These are phyloP conservation scores for Nineta flava DNA, from an alignment of 2,888 invertebrate species.

Conservation along the genomic window DNA sequence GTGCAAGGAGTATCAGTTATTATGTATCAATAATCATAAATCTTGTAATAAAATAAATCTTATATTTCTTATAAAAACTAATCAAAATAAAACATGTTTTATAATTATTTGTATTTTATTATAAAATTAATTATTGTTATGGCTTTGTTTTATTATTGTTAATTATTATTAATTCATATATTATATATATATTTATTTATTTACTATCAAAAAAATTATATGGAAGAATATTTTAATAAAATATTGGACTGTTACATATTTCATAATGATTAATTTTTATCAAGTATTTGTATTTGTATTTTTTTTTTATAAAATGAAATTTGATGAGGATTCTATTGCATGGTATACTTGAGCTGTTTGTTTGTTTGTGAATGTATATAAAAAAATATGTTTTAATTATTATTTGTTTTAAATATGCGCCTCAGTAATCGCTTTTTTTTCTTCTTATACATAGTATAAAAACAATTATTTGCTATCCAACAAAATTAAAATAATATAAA, in stretches of 20 bases:
- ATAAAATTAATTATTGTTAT: too few species aligned
- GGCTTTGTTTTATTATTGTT: too few species aligned
- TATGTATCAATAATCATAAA: background rate
- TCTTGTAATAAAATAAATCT: too few species aligned
- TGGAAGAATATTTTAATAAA: background rate
- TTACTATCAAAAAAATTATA: background rate
- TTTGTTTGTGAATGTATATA: background rate
- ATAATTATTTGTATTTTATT: too few species aligned
- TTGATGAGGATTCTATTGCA: background rate
- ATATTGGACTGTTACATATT: constrained; percentile 1
- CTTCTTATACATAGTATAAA: too few species aligned
- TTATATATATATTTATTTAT: background rate
- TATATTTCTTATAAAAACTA: too few species aligned
- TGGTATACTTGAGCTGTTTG: background rate
- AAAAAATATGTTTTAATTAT: background rate
- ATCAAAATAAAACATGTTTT: too few species aligned
- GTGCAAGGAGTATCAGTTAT: too few species aligned
- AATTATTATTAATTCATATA: background rate
- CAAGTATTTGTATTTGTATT: background rate
- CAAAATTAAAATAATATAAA: too few species aligned
- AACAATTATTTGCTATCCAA: too few species aligned
- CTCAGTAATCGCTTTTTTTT: background rate
- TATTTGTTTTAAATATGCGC: background rate
- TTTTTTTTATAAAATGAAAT: background rate
- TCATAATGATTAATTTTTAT: background rate